phyloP scores from a whole-genome alignment of 2,797 vertebrate genomes.

The Percopsis omiscomaycus region DNA sequence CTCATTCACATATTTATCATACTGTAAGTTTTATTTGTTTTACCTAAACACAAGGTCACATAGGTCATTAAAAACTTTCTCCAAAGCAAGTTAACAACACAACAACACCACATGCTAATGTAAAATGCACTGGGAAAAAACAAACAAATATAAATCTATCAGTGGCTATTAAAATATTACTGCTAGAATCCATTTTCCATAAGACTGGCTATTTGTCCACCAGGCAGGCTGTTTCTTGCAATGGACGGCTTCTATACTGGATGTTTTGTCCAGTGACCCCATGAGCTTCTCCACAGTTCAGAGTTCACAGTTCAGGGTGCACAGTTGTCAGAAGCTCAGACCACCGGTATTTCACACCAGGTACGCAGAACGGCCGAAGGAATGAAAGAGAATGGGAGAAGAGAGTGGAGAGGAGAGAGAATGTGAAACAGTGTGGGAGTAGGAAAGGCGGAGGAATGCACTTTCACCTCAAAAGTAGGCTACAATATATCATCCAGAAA shows the following conservation, averaged over 20 bases:
- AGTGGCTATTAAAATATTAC: background rate
- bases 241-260: slow-evolving; percentile 22
- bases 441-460: too few relatives aligned
- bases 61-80: too few relatives aligned
- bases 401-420: background rate
- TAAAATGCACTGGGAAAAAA: too few relatives aligned
- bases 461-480: too few relatives aligned
- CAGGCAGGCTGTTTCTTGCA: slow-evolving; percentile 8
- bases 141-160: too few relatives aligned
- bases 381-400: background rate
- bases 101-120: too few relatives aligned
- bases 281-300: background rate
- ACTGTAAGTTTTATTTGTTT: too few relatives aligned
- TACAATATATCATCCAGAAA: too few relatives aligned
- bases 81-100: too few relatives aligned
- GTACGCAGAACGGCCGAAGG: slow-evolving; percentile 31
- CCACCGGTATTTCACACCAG: slow-evolving; percentile 66
- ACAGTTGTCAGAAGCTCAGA: slow-evolving; percentile 48
- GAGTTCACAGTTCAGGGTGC: slow-evolving; percentile 44
- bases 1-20: too few relatives aligned
- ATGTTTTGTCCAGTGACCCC: slow-evolving; percentile 39
- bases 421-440: too few relatives aligned
- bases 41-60: too few relatives aligned
- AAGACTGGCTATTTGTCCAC: background rate
- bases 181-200: background rate